Evolutionary conservation across 2,888 invertebrate species (phyloP).

Genomic region (Drosophila glabriapex): DNA sequence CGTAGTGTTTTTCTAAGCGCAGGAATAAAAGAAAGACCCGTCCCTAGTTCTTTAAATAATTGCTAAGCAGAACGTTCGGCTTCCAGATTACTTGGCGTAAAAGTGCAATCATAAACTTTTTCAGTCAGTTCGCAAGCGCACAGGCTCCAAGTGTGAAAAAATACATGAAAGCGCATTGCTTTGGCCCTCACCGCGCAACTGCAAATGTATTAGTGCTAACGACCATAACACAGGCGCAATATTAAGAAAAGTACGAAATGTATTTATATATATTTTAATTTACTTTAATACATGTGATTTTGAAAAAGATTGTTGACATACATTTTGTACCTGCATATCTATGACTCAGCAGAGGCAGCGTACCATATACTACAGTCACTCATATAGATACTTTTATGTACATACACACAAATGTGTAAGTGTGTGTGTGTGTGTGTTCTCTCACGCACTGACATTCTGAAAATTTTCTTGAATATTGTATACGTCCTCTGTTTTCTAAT

Average conservation of each 20-base stretch:
- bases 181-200: conserved; percentile 39
- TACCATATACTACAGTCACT: conserved; percentile 3
- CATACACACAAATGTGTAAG: background rate
- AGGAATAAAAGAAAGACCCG: conserved; percentile 15
- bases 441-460: conserved; percentile 19
- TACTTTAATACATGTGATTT: conserved; percentile 5
- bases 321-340: conserved; percentile 3
- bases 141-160: conserved; percentile 31
- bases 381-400: conserved; percentile 4
- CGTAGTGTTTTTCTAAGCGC: conserved; percentile 26
- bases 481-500: conserved; percentile 17
- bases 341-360: conserved; percentile 41
- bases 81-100: conserved; percentile 11
- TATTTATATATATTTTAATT: conserved; percentile 2
- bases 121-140: conserved; percentile 21
- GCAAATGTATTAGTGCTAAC: conserved; percentile 46
- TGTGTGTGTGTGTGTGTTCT: conserved; percentile 13
- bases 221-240: conserved; percentile 13
- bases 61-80: conserved; percentile 1
- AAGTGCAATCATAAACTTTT: background rate
- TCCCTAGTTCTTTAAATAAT: conserved; percentile 20
- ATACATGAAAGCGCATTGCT: conserved; percentile 27
- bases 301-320: conserved; percentile 2
- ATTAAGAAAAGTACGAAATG: conserved; percentile 4
- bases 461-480: conserved; percentile 17